Evolutionary conservation across 92 coral and sea anemone species (phyloP).

Genomic region (Porites divaricata): DNA sequence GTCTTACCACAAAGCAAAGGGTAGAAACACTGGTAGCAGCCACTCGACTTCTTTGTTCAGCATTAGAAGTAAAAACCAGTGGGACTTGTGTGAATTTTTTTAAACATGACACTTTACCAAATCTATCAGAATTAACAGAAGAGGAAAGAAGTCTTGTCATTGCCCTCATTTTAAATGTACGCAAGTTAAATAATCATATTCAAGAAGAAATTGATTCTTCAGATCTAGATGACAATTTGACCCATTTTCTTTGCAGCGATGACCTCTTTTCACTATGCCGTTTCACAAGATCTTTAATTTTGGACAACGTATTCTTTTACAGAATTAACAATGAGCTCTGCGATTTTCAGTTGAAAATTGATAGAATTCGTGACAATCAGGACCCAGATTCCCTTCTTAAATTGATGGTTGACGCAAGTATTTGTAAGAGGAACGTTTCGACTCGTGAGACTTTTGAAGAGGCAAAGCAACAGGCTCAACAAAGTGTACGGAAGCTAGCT

Average conservation of each 20-base stretch:
- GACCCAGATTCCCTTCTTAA: background rate
- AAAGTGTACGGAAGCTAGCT: background rate
- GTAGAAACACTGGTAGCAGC: background rate
- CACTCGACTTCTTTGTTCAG: slow-evolving; percentile 2
- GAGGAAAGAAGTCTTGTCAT: no score
- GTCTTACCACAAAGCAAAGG: background rate
- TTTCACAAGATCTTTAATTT: no score
- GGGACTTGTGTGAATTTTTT: background rate
- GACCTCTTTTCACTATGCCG: background rate
- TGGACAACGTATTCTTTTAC: no score
- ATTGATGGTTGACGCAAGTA: no score
- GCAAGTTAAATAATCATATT: no score
- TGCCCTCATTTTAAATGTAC: no score
- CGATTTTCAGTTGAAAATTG: no score
- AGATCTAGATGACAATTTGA: no score
- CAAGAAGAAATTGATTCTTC: no score
- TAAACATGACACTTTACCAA: background rate
- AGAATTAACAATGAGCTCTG: no score
- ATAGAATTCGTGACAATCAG: background rate
- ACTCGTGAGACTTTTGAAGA: background rate
- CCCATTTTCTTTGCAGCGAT: background rate
- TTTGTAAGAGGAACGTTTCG: background rate
- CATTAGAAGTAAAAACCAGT: background rate
- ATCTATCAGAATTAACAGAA: background rate
- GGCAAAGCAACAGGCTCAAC: background rate